Evolutionary conservation across 2,113 vertebrate species (phyloP).

Genomic region (Brachypteracias leptosomus): DNA sequence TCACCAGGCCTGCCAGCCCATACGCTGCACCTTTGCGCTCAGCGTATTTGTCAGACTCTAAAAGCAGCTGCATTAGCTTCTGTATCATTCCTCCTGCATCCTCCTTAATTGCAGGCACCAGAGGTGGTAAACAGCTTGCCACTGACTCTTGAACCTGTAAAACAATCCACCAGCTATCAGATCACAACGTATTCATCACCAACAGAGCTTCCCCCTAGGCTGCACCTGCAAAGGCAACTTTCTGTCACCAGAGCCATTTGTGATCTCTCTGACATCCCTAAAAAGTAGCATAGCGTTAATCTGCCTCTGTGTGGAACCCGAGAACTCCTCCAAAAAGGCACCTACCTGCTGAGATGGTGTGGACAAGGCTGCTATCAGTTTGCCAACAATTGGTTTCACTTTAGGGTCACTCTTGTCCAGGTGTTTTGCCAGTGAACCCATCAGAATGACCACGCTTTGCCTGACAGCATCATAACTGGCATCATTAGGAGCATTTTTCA

Average conservation of each 20-base stretch:
- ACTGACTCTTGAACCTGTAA: constrained; percentile 95
- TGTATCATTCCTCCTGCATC: constrained; percentile 94
- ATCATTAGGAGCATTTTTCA: constrained; percentile 93
- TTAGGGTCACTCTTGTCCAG: constrained; percentile 97
- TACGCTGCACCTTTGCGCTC: constrained; percentile 95
- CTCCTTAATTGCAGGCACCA: constrained; percentile 96
- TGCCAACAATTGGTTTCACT: constrained; percentile 97
- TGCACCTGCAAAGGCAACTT: background rate
- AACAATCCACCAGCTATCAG: background rate
- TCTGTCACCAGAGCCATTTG: background rate
- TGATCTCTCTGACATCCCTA: background rate
- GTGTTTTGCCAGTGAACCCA: constrained; percentile 98
- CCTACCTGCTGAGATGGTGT: constrained; percentile 98
- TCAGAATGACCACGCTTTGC: constrained; percentile 97
- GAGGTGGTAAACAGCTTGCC: constrained; percentile 91
- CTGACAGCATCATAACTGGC: constrained; percentile 96
- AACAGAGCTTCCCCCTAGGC: background rate
- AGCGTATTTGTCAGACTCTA: constrained; percentile 96
- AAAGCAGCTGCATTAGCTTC: constrained; percentile 90
- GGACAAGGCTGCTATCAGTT: constrained; percentile 93
- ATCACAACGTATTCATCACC: background rate
- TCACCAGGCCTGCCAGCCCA: constrained; percentile 93
- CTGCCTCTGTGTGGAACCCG: background rate
- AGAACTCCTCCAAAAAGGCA: constrained; percentile 15
- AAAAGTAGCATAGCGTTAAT: background rate